phyloP scores from a whole-genome alignment of 2,797 vertebrate genomes.

The Amphiprion clarkii region DNA sequence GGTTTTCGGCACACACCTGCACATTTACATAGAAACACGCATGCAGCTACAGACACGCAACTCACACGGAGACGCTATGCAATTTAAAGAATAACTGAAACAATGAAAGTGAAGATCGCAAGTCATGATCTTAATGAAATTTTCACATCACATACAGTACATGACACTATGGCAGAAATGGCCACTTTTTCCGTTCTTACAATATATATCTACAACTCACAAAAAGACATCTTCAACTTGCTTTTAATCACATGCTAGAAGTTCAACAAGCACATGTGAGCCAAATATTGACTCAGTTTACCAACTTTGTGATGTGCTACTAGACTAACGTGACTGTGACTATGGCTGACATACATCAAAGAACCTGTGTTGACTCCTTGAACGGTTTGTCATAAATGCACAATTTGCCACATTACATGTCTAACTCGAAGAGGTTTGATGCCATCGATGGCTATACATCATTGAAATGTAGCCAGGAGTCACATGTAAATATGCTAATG shows the following conservation, averaged over 20 bases:
- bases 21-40: constrained; percentile 42
- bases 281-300: constrained; percentile 38
- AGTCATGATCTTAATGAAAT: not conserved
- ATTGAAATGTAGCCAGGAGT: not conserved
- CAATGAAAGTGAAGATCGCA: not conserved
- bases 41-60: constrained; percentile 12
- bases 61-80: not conserved
- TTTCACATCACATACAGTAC: not conserved
- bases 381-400: constrained; percentile 9
- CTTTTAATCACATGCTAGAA: too few relatives aligned
- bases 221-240: too few relatives aligned
- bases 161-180: not conserved
- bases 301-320: constrained; percentile 35
- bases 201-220: not conserved
- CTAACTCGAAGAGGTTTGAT: not conserved
- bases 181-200: not conserved
- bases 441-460: not conserved
- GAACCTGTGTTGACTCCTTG: not conserved
- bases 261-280: constrained; percentile 12
- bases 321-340: constrained; percentile 12
- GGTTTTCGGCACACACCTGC: constrained; percentile 49
- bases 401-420: not conserved
- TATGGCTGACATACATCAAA: not conserved
- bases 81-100: not conserved
- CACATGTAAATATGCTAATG: not conserved